phyloP scores from a whole-genome alignment of 2,113 vertebrate genomes.

The Panthera leo region DNA sequence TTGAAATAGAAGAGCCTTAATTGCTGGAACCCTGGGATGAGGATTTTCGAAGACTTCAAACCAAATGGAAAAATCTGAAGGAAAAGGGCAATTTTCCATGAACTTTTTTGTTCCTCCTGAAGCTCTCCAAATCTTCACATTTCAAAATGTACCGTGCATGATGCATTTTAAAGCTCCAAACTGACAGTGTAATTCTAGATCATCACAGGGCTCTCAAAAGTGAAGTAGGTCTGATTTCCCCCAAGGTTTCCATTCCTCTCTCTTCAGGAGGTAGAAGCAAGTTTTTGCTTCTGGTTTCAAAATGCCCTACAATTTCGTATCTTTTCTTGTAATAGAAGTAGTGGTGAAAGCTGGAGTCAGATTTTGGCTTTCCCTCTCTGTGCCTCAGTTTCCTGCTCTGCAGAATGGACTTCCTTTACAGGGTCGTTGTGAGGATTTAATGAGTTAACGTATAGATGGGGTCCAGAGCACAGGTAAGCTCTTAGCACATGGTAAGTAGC shows the following conservation, averaged over 20 bases:
- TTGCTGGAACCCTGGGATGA: not conserved
- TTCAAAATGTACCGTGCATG: constrained; percentile 45
- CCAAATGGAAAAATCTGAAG: constrained; percentile 14
- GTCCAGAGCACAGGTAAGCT: not conserved
- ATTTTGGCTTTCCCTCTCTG: not conserved
- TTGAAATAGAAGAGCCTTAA: not conserved
- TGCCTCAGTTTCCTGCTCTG: not conserved
- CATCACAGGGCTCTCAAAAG: constrained; percentile 43
- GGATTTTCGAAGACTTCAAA: constrained; percentile 31
- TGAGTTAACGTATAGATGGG: not conserved
- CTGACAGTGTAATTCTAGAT: constrained; percentile 67
- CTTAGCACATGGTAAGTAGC: not conserved
- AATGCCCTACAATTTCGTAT: not conserved
- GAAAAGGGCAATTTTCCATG: constrained; percentile 63
- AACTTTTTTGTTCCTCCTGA: constrained; percentile 60
- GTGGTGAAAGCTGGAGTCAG: not conserved
- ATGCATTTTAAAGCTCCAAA: constrained; percentile 49
- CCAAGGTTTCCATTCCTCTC: constrained; percentile 47
- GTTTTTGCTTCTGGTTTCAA: constrained; percentile 33
- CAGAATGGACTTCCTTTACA: not conserved
- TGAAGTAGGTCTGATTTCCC: not conserved
- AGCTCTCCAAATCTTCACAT: constrained; percentile 43
- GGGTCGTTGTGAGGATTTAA: not conserved
- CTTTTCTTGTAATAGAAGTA: not conserved
- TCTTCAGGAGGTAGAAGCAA: constrained; percentile 40